A percentile compares a stretch with the other conserved stretches of the same genome.
These are phyloP conservation scores for Diarsia brunnea DNA, from an alignment of 2,888 invertebrate genomes.

Conservation along the genomic window DNA sequence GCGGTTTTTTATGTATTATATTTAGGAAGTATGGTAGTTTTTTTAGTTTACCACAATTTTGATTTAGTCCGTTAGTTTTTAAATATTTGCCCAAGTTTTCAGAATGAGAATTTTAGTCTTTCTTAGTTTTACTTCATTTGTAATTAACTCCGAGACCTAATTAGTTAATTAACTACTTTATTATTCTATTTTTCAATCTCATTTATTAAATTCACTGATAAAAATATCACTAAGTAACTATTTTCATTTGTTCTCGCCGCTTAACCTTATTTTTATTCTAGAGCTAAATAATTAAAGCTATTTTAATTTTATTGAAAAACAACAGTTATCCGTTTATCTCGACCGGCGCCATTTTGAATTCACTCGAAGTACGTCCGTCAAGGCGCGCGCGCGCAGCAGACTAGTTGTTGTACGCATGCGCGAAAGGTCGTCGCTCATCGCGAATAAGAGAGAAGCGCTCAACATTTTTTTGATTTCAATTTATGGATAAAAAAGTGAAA, in stretches of 20 bases:
- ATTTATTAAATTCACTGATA: neutral
- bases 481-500: neutral
- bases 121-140: neutral
- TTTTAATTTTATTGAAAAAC: conserved; percentile 65
- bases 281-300: conserved; percentile 36
- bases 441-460: conserved; percentile 66
- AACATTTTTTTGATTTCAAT: conserved; percentile 69
- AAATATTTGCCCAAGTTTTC: neutral
- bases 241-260: conserved; percentile 11
- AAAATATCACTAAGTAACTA: conserved; percentile 42
- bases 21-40: neutral
- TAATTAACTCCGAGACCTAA: neutral
- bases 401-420: conserved; percentile 69
- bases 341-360: conserved; percentile 45
- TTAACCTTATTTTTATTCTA: conserved; percentile 25
- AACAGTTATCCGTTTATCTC: conserved; percentile 59
- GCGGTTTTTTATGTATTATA: neutral
- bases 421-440: conserved; percentile 67
- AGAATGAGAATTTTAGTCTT: neutral
- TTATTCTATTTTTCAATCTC: conserved; percentile 1
- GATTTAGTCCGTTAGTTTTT: neutral
- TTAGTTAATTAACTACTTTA: neutral
- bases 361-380: conserved; percentile 53
- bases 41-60: neutral
- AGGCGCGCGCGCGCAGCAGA: conserved; percentile 72